Percentiles rank a stretch among this genome's conserved stretches.
Conservation (phyloP, 2,797 vertebrate genomes). For the Nothura maculosa region DNA sequence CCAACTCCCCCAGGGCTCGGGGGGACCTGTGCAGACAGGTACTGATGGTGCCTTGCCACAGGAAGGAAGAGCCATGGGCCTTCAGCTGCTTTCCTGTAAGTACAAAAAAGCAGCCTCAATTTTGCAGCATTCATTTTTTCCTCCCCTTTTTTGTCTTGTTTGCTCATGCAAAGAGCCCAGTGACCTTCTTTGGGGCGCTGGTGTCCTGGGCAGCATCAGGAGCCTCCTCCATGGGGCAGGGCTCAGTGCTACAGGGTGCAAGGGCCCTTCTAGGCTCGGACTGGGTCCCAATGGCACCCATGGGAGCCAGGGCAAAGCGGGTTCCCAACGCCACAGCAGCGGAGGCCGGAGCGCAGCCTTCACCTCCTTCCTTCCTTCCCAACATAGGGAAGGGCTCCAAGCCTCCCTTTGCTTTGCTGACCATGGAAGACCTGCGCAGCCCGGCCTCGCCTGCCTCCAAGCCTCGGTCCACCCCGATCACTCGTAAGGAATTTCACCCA, state of each 20-base stretch:
- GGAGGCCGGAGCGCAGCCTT: not conserved
- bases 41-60: too few relatives aligned
- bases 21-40: too few relatives aligned
- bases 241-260: not conserved
- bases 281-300: not conserved
- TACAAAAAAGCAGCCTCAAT: too few relatives aligned
- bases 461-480: not conserved
- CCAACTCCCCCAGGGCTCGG: too few relatives aligned
- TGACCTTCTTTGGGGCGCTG: not conserved
- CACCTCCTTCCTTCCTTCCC: not conserved
- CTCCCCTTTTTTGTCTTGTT: too few relatives aligned
- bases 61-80: too few relatives aligned
- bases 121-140: too few relatives aligned
- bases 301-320: not conserved
- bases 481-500: slow-evolving; percentile 47
- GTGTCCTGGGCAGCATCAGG: not conserved
- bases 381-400: not conserved
- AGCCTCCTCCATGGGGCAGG: not conserved
- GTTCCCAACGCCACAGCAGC: not conserved
- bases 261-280: slow-evolving; percentile 21
- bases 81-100: too few relatives aligned
- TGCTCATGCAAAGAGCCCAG: too few relatives aligned
- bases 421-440: not conserved
- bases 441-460: not conserved
- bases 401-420: slow-evolving; percentile 5